These are phyloP conservation scores for Lamellibrachia luymesi DNA, from an alignment of 1,140 invertebrate species.

Conservation along the genomic window DNA sequence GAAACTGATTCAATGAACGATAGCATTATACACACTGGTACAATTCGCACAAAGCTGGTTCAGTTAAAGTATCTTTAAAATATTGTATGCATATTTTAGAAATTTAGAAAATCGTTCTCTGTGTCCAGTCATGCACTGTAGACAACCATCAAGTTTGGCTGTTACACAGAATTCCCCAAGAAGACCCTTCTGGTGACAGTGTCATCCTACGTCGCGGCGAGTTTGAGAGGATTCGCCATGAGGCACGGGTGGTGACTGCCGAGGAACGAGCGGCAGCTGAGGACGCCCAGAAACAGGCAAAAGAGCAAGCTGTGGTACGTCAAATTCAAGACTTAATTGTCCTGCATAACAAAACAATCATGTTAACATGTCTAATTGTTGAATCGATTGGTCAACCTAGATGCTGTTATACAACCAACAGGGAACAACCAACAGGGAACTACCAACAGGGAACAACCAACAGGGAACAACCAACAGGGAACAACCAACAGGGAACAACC, in stretches of 20 bases:
- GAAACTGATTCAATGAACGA: neutral
- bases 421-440: too few relatives aligned
- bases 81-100: neutral
- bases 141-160: neutral
- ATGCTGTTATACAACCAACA: too few relatives aligned
- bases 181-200: conserved; percentile 52
- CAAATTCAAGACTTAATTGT: neutral
- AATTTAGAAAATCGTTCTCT: too few relatives aligned
- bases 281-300: conserved; percentile 43
- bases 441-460: too few relatives aligned
- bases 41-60: too few relatives aligned
- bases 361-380: too few relatives aligned
- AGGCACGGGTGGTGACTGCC: conserved; percentile 42
- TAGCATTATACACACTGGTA: neutral
- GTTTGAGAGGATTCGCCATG: conserved; percentile 44
- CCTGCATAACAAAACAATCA: too few relatives aligned
- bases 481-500: too few relatives aligned
- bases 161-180: conserved; percentile 45
- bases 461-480: too few relatives aligned
- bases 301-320: conserved; percentile 43
- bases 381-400: too few relatives aligned
- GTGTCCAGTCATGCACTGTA: neutral
- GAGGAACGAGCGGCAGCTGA: conserved; percentile 41
- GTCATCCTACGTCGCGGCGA: conserved; percentile 43
- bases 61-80: neutral